Conservation (phyloP, 1,140 invertebrate genomes). For the Ditylenchus dipsaci region DNA sequence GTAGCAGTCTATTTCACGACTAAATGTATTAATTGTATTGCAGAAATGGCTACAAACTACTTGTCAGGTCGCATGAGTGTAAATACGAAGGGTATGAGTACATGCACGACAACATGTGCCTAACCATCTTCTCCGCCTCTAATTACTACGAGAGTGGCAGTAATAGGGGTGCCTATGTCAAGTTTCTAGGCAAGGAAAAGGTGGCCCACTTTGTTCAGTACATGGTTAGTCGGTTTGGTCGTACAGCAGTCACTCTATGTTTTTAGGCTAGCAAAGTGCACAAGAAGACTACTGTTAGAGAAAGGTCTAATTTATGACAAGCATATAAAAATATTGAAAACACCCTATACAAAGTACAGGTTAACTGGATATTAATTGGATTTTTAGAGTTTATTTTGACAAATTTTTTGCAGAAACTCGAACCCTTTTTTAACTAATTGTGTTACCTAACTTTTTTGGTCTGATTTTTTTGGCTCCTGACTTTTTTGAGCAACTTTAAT, state of each 20-base stretch:
- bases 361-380: too few species aligned
- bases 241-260: too few species aligned
- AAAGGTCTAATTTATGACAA: slow-evolving; percentile 60
- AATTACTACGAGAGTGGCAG: slow-evolving; percentile 87
- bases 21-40: slow-evolving; percentile 5
- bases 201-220: slow-evolving; percentile 79
- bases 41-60: slow-evolving; percentile 68
- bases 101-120: slow-evolving; percentile 74
- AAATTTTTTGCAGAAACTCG: too few species aligned
- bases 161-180: slow-evolving; percentile 83
- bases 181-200: slow-evolving; percentile 68
- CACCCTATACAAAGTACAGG: too few species aligned
- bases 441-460: too few species aligned
- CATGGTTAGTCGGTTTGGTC: slow-evolving; percentile 53
- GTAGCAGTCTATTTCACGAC: too few species aligned
- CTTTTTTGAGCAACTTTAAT: too few species aligned
- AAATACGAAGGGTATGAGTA: slow-evolving; percentile 83
- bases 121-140: slow-evolving; percentile 87
- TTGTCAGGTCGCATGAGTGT: slow-evolving; percentile 85
- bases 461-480: too few species aligned
- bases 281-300: slow-evolving; percentile 71
- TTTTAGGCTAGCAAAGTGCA: slow-evolving; percentile 61
- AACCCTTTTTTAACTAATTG: too few species aligned
- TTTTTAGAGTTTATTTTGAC: too few species aligned
- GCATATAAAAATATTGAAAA: too few species aligned